Percentiles rank a stretch among this genome's conserved stretches.
Conservation (phyloP, 2,888 invertebrate genomes). For the Pyrgus malvae region DNA sequence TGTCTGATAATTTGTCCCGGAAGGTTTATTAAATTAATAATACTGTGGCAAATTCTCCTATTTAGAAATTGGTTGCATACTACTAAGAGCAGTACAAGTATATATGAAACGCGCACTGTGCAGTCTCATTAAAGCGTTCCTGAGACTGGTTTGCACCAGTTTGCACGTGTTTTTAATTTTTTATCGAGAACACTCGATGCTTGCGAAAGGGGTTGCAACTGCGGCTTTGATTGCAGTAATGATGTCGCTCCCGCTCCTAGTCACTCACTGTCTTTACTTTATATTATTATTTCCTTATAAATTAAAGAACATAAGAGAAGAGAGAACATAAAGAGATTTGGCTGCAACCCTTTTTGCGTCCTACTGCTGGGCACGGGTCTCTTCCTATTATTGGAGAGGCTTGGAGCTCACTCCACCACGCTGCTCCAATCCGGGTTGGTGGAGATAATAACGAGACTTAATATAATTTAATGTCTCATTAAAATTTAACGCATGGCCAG, state of each 20-base stretch:
- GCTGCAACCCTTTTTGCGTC: no score
- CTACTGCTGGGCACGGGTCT: no score
- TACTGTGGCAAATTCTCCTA: constrained; percentile 69
- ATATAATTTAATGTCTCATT: no score
- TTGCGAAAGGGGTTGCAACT: constrained; percentile 62
- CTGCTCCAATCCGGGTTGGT: no score
- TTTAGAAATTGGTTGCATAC: constrained; percentile 33
- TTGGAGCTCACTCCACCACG: no score
- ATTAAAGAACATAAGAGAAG: constrained; percentile 69
- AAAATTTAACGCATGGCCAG: no score
- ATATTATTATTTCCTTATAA: constrained; percentile 70
- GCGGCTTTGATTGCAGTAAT: constrained; percentile 80
- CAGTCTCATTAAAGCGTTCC: constrained; percentile 81
- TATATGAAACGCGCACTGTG: constrained; percentile 58
- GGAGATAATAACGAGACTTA: no score
- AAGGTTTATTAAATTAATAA: no score
- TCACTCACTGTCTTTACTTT: constrained; percentile 69
- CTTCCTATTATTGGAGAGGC: no score
- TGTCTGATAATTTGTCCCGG: no score
- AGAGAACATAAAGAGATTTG: no score
- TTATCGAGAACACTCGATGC: constrained; percentile 81
- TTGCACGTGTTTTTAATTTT: constrained; percentile 83
- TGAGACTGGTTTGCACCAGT: constrained; percentile 80
- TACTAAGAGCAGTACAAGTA: constrained; percentile 34
- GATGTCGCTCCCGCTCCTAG: constrained; percentile 68